Conservation (phyloP, 2,797 vertebrate genomes). For the Cirrhinus mrigala region DNA sequence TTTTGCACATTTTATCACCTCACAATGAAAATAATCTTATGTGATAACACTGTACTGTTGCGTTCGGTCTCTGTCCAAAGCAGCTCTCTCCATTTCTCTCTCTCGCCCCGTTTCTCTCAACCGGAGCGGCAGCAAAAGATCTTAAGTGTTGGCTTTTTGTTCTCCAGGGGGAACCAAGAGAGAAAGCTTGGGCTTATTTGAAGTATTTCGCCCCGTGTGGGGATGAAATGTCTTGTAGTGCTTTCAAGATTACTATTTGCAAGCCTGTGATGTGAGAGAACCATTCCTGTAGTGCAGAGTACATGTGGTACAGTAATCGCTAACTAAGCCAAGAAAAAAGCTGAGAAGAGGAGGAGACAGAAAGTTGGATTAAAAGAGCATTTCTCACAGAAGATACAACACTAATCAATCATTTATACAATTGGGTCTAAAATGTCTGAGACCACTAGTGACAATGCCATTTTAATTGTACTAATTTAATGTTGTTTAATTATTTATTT, state of each 20-base stretch:
- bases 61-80: conserved; percentile 57
- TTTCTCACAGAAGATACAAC: conserved; percentile 34
- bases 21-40: neutral
- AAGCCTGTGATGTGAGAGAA: conserved; percentile 67
- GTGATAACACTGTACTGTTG: conserved; percentile 72
- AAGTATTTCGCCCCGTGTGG: conserved; percentile 81
- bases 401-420: neutral
- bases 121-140: conserved; percentile 77
- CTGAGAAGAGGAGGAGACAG: conserved; percentile 60
- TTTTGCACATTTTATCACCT: conserved; percentile 3
- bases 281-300: conserved; percentile 45
- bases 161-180: conserved; percentile 75
- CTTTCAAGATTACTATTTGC: conserved; percentile 82
- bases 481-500: too few relatives aligned
- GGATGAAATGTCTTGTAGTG: conserved; percentile 77
- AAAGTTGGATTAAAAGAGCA: conserved; percentile 33
- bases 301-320: conserved; percentile 52
- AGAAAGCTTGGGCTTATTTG: conserved; percentile 78
- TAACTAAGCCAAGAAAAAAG: conserved; percentile 51
- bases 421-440: neutral
- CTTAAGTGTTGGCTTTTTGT: conserved; percentile 79
- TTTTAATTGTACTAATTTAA: neutral
- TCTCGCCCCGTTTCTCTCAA: conserved; percentile 27
- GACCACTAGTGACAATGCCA: neutral
- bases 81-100: conserved; percentile 64